Evolutionary conservation across 2,888 invertebrate genomes (phyloP).

Genomic region (Tholera decimalis): DNA sequence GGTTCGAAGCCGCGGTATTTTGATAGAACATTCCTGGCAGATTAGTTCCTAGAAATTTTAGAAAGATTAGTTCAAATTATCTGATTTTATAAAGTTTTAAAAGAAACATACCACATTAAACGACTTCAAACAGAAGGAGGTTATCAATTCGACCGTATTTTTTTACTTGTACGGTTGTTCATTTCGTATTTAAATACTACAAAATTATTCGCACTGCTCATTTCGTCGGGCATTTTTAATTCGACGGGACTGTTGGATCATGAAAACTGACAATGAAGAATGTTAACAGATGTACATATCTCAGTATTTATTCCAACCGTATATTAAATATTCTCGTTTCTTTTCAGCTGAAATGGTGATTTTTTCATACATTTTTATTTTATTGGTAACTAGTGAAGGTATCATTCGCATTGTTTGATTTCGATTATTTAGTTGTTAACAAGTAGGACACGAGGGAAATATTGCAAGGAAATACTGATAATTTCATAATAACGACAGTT

Average conservation of each 20-base stretch:
- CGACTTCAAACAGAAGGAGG: too few relatives aligned
- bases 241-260: neutral
- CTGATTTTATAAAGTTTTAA: too few relatives aligned
- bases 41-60: too few relatives aligned
- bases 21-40: too few relatives aligned
- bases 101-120: neutral
- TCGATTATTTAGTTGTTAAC: neutral
- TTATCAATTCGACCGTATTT: too few relatives aligned
- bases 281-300: constrained; percentile 31
- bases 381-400: neutral
- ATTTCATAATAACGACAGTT: neutral
- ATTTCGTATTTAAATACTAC: constrained; percentile 22
- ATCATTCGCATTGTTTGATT: neutral
- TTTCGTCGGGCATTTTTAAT: constrained; percentile 32
- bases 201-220: neutral
- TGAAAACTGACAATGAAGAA: constrained; percentile 33
- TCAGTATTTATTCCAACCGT: constrained; percentile 27
- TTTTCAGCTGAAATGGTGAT: constrained; percentile 5
- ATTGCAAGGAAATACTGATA: neutral
- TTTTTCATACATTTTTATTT: constrained; percentile 3
- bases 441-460: neutral
- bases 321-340: constrained; percentile 27
- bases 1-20: too few relatives aligned
- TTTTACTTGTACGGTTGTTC: neutral
- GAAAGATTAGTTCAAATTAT: too few relatives aligned